Base-by-base conservation (phyloP, 2,888 invertebrate species). In the Zele albiditarsus region DNA sequence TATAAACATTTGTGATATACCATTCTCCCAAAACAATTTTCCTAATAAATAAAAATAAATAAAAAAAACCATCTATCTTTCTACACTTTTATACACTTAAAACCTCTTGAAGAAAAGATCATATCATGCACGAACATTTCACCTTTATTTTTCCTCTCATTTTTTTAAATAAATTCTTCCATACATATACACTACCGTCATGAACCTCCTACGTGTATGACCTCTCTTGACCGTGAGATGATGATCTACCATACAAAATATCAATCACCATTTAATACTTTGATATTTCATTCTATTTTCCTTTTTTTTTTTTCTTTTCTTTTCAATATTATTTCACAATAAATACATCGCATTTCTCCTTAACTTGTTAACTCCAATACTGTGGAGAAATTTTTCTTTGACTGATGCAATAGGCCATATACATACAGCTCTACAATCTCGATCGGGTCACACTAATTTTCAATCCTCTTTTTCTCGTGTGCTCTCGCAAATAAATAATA, bases 351-450 rank as follows among this genome's bases (percentile, higher is more conserved):
- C 27, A 31, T 68, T 20, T 53, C 28, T 68, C 31, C 20, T 68
- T 12, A 20, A 14, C 14, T 28, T 67, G 23, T 27, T 31, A 20
- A 46, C 25, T 5, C 27, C 27, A 23, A 28, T 42, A 31, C 33
- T 28, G 27, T n/a, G 33, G 23, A 57, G 16, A 69, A 69, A 69
- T 69, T 69, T 69, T 58, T 69, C 69, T 58, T 20, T 69, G 58
- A 69, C 58, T 69, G 69, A 69, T 57, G 69, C 69, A 69, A 69
- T 69, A 69, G 69, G 69, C 69, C 69, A 58, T 31, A 57, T 27
- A 42, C 27, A 25, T 25, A 67, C 6, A 12, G 58, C 53, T 25
- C 69, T 38, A 69, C 58, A 69, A 69, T 69, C 58, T 38, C 69
- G 58, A 69, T 69, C 53, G n/a, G 46, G 42, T 25, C 27, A 28